Conservation (phyloP, 2,888 invertebrate genomes). For the Epinotia ramella region DNA sequence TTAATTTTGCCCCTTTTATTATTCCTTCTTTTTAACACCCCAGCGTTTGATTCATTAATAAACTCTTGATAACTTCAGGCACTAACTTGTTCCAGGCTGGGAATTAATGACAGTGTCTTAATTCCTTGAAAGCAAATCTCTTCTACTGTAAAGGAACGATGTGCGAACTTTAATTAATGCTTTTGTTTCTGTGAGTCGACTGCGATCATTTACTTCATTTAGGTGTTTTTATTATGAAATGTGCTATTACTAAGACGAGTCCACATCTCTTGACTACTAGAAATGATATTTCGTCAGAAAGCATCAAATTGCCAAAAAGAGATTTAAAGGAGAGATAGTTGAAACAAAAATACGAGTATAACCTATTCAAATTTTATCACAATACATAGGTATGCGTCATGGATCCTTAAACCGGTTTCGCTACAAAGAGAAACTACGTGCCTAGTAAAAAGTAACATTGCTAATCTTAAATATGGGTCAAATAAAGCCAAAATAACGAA, state of each 20-base stretch:
- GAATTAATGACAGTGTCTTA: slow-evolving; percentile 54
- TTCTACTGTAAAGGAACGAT: slow-evolving; percentile 15
- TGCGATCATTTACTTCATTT: neutral
- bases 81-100: slow-evolving; percentile 56
- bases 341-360: neutral
- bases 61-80: slow-evolving; percentile 56
- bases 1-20: slow-evolving; percentile 56
- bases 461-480: neutral
- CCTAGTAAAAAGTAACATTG: neutral
- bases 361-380: neutral
- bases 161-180: slow-evolving; percentile 23
- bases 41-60: slow-evolving; percentile 61
- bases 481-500: neutral
- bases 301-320: too few relatives aligned
- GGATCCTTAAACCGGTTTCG: neutral
- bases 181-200: slow-evolving; percentile 7
- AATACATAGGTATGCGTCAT: neutral
- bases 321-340: too few relatives aligned
- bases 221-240: neutral
- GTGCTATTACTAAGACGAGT: too few relatives aligned
- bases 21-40: slow-evolving; percentile 55
- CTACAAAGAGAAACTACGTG: neutral
- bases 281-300: too few relatives aligned
- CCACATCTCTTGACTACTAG: too few relatives aligned
- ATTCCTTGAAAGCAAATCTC: slow-evolving; percentile 37